phyloP scores from a whole-genome alignment of 2,888 invertebrate species.

The Nymphalis urticae region DNA sequence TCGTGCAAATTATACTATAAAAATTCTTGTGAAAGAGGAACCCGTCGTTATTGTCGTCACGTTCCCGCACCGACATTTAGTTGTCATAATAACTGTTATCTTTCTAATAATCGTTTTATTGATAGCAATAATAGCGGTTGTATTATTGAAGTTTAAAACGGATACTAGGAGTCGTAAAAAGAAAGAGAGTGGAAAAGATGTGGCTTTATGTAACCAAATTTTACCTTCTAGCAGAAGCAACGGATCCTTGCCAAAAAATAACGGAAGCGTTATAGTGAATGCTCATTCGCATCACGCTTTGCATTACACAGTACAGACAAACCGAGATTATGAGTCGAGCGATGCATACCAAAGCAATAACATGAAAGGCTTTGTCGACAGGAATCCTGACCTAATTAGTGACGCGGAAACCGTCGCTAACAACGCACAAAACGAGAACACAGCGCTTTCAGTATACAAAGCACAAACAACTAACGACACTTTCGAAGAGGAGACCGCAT shows the following conservation, averaged over 20 bases:
- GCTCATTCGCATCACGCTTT: conserved; percentile 82
- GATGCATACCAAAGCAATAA: conserved; percentile 75
- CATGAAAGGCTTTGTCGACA: conserved; percentile 82
- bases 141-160: conserved; percentile 81
- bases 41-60: conserved; percentile 85
- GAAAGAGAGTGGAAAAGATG: conserved; percentile 83
- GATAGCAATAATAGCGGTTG: conserved; percentile 84
- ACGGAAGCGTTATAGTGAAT: conserved; percentile 78
- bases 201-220: conserved; percentile 82
- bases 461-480: conserved; percentile 64
- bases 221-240: conserved; percentile 67
- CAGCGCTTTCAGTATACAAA: conserved; percentile 73
- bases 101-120: conserved; percentile 84
- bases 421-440: conserved; percentile 74
- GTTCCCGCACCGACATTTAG: conserved; percentile 86
- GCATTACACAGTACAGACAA: conserved; percentile 75
- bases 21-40: conserved; percentile 87
- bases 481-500: conserved; percentile 74
- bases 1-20: conserved; percentile 90
- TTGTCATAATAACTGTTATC: conserved; percentile 85
- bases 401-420: conserved; percentile 85
- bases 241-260: conserved; percentile 80
- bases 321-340: conserved; percentile 81
- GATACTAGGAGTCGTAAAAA: conserved; percentile 76
- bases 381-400: conserved; percentile 90